Conservation (phyloP, 2,888 invertebrate genomes). For the Ommatoiulus sabulosus region DNA sequence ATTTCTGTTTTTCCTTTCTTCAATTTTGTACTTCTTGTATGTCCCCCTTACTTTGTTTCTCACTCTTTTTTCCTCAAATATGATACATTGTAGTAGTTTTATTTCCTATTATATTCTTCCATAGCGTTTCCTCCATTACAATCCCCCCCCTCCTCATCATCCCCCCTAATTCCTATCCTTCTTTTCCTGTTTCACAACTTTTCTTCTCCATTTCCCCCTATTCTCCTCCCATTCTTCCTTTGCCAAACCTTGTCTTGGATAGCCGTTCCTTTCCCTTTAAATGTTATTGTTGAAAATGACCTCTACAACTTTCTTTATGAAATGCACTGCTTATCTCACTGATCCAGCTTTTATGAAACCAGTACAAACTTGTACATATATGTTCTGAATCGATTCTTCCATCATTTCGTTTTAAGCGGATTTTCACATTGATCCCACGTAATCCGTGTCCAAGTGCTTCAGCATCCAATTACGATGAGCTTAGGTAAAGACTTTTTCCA, state of each 20-base stretch:
- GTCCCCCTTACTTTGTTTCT: too few relatives aligned
- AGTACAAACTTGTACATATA: not conserved
- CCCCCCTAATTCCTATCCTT: not conserved
- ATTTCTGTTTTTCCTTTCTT: too few relatives aligned
- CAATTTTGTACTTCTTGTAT: too few relatives aligned
- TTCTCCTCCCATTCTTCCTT: too few relatives aligned
- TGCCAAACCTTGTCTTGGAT: too few relatives aligned
- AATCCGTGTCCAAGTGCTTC: not conserved
- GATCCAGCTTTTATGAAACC: not conserved
- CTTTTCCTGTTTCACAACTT: not conserved
- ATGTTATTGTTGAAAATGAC: too few relatives aligned
- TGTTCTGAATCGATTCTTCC: not conserved
- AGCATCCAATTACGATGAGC: not conserved
- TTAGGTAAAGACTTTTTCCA: not conserved
- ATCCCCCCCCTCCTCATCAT: not conserved
- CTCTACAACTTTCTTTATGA: not conserved
- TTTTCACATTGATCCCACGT: not conserved
- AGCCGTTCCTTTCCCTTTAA: too few relatives aligned
- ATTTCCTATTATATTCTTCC: too few relatives aligned
- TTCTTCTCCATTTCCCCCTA: not conserved
- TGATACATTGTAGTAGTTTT: too few relatives aligned
- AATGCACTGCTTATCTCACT: not conserved
- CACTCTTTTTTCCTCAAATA: too few relatives aligned
- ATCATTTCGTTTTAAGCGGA: slow-evolving; percentile 1
- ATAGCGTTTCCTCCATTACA: too few relatives aligned